Base-by-base conservation (phyloP, 2,113 vertebrate genomes). In the Channa argus region DNA sequence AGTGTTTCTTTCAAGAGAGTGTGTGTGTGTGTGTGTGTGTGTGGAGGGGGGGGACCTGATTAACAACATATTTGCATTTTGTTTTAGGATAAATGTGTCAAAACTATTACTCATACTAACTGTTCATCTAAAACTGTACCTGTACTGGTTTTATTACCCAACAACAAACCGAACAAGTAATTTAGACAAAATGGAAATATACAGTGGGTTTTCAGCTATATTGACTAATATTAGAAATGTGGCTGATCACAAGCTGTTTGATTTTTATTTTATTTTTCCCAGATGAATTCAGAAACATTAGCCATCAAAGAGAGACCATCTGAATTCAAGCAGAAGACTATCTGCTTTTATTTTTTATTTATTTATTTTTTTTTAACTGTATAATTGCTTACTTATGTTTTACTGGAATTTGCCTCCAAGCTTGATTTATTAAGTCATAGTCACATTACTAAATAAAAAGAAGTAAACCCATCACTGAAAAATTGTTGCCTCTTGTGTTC, bases 1-100 rank as follows among this genome's bases (percentile, higher is more conserved):
- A 70, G 63, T 80, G 44, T 53, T 78, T 78, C 68, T 83, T 83
- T 79, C 46, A 80, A 81, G 77, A 64, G 41, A 1, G 24, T 24
- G 24, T 24, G 24, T 24, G 24, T 24, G 24, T 24, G 24, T 24
- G 24, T 24, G 24, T 24, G 24, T 24, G 24, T 24, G 24, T 24
- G 24, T 24, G 24, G 24, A 24, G 24, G 24, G 24, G 24, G 75
- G 74, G 70, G 54, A 39, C 46, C 49, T 45, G 58, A 82, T 91
- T 78, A 85, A 71, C 68, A 88, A 80, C 55, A 84, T 86, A 80
- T 77, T 81, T 81, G 44, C 13, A 1, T 86, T 74, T 80, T 68
- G 46, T 75, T 71, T 53, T 63, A 85, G 72, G 80, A 60, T 5
- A 43, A 54, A 39, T 59, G 4, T 14, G 50, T 24, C 24, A 24